A percentile compares a stretch with the other conserved stretches of the same genome.
Evolutionary conservation across 2,888 invertebrate genomes (phyloP).

Genomic region (Meghimatium bilineatum): DNA sequence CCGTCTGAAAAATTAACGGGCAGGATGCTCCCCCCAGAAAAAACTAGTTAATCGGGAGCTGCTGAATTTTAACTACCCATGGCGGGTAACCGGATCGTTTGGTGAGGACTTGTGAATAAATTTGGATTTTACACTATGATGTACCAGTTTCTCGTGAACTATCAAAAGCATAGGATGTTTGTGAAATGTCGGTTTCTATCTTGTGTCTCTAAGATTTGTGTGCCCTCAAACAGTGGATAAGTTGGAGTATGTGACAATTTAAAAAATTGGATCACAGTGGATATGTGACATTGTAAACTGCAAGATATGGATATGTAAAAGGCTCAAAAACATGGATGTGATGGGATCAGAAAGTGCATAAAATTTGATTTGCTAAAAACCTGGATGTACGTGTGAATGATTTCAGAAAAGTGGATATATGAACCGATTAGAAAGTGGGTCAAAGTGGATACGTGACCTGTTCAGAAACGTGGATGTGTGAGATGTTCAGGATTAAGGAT

Average conservation of each 20-base stretch:
- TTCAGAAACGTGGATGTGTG: too few species aligned
- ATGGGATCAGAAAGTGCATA: too few species aligned
- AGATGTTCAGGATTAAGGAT: too few species aligned
- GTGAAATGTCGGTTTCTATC: not conserved
- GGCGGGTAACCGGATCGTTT: conserved; percentile 55
- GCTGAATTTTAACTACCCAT: conserved; percentile 60
- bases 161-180: not conserved
- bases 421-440: too few species aligned
- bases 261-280: too few species aligned
- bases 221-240: not conserved
- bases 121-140: conserved; percentile 50
- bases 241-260: not conserved
- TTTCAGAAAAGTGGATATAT: too few species aligned
- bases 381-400: too few species aligned
- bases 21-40: conserved; percentile 56
- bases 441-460: too few species aligned
- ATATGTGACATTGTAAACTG: too few species aligned
- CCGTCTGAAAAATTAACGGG: conserved; percentile 56
- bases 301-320: too few species aligned
- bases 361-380: too few species aligned
- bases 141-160: conserved; percentile 40
- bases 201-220: not conserved
- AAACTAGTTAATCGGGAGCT: conserved; percentile 58
- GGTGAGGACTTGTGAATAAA: conserved; percentile 56
- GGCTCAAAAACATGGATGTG: too few species aligned